Conservation (phyloP, 2,113 vertebrate species). For the Columba janthina region DNA sequence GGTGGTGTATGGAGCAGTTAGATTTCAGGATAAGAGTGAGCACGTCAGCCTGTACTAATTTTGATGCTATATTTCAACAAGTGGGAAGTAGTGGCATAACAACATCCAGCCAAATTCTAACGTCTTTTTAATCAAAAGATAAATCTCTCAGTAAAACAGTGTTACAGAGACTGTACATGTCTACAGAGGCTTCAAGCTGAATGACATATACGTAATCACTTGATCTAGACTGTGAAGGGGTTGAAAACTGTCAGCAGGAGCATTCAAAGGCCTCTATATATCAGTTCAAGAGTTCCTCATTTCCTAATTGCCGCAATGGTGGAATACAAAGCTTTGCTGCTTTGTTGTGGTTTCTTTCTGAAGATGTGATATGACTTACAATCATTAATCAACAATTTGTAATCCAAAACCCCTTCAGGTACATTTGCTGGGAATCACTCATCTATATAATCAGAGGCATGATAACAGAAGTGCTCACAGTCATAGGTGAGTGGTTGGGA, state of each 20-base stretch:
- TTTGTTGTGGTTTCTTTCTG: slow-evolving; percentile 57
- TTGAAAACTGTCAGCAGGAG: slow-evolving; percentile 12
- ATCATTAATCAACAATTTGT: slow-evolving; percentile 13
- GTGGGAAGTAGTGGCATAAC: slow-evolving; percentile 12
- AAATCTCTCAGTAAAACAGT: not conserved
- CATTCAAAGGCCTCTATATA: not conserved
- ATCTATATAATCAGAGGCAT: not conserved
- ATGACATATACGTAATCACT: not conserved
- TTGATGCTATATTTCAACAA: slow-evolving; percentile 33
- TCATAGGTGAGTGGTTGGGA: not conserved
- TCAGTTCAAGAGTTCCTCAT: not conserved
- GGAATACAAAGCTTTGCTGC: not conserved
- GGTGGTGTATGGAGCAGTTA: slow-evolving; percentile 9
- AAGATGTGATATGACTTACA: not conserved
- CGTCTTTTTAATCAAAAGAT: slow-evolving; percentile 14
- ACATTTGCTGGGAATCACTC: not conserved
- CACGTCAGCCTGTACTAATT: not conserved
- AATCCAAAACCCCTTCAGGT: slow-evolving; percentile 47
- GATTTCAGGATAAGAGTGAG: not conserved
- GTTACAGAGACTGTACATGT: not conserved
- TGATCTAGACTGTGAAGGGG: not conserved
- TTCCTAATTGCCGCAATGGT: not conserved
- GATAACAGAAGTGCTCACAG: not conserved
- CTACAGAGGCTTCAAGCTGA: not conserved
- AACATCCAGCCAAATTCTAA: slow-evolving; percentile 37